Evolutionary conservation across 1,140 invertebrate genomes (phyloP).

Genomic region (Helicoverpa zea): DNA sequence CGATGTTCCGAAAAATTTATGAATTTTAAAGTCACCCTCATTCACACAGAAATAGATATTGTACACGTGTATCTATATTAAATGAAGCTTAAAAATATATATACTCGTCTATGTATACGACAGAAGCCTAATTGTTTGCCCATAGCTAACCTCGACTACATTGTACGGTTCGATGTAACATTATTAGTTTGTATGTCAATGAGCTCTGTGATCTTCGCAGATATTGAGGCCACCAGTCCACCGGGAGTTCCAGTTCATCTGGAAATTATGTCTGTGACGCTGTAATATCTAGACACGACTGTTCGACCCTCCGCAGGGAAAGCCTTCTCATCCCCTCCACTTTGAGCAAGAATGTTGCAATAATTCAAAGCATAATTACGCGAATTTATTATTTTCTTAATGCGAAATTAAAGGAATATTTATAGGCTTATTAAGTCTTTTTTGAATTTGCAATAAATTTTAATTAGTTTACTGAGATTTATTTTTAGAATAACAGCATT

Average conservation of each 20-base stretch:
- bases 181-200: conserved; percentile 1
- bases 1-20: too few species aligned
- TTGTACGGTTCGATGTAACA: not conserved
- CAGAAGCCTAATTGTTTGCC: not conserved
- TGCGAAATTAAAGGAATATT: conserved; percentile 29
- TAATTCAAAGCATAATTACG: conserved; percentile 9
- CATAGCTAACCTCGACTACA: not conserved
- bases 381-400: conserved; percentile 19
- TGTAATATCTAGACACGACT: not conserved
- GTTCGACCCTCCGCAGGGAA: too few species aligned
- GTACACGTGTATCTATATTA: too few species aligned
- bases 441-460: conserved; percentile 29
- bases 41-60: too few species aligned
- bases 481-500: not conserved
- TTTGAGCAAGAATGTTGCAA: not conserved
- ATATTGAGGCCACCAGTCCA: conserved; percentile 15
- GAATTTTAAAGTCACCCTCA: too few species aligned
- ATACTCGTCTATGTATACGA: too few species aligned
- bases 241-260: not conserved
- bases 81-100: too few species aligned
- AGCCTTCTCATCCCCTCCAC: too few species aligned
- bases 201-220: not conserved
- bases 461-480: conserved; percentile 22
- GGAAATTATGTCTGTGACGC: not conserved
- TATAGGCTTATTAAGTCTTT: conserved; percentile 15